A percentile compares a stretch with the other conserved stretches of the same genome.
phyloP scores from a whole-genome alignment of 1,140 invertebrate species.

The Drosophila saltans region DNA sequence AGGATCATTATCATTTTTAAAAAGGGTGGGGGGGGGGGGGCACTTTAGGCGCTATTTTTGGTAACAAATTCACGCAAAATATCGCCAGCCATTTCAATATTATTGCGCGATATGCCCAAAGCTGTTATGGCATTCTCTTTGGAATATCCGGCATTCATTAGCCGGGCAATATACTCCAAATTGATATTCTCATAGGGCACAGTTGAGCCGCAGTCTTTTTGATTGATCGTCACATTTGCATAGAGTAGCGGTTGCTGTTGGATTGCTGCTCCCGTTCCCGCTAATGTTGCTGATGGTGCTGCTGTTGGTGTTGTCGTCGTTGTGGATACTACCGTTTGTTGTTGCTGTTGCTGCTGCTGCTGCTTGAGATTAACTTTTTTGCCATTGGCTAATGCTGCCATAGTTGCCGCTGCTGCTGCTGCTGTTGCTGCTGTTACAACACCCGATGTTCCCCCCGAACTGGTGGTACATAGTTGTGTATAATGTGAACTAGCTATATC shows the following conservation, averaged over 20 bases:
- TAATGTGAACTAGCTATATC: slow-evolving; percentile 69
- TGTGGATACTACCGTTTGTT: slow-evolving; percentile 10
- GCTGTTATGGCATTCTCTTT: slow-evolving; percentile 95
- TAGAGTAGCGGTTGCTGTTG: slow-evolving; percentile 70
- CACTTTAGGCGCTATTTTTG: slow-evolving; percentile 79
- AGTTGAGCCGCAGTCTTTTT: slow-evolving; percentile 81
- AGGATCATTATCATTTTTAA: not conserved
- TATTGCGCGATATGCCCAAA: slow-evolving; percentile 94
- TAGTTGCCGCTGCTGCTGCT: slow-evolving; percentile 5
- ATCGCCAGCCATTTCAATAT: slow-evolving; percentile 97
- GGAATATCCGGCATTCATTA: slow-evolving; percentile 94
- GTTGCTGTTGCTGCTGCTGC: slow-evolving; percentile 37
- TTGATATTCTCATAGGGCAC: slow-evolving; percentile 94
- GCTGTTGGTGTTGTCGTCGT: slow-evolving; percentile 43
- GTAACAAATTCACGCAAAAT: slow-evolving; percentile 95
- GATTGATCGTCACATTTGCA: slow-evolving; percentile 83
- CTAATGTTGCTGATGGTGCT: slow-evolving; percentile 32
- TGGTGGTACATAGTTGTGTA: slow-evolving; percentile 73
- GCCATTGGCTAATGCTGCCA: slow-evolving; percentile 50
- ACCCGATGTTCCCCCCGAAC: slow-evolving; percentile 46
- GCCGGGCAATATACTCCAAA: slow-evolving; percentile 93
- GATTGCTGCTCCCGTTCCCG: slow-evolving; percentile 1
- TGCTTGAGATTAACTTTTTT: slow-evolving; percentile 49
- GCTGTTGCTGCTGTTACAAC: slow-evolving; percentile 33
- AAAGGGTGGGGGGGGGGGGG: slow-evolving; percentile 4